These are phyloP conservation scores for Diplolepis rosae DNA, from an alignment of 2,888 invertebrate species.

Conservation along the genomic window DNA sequence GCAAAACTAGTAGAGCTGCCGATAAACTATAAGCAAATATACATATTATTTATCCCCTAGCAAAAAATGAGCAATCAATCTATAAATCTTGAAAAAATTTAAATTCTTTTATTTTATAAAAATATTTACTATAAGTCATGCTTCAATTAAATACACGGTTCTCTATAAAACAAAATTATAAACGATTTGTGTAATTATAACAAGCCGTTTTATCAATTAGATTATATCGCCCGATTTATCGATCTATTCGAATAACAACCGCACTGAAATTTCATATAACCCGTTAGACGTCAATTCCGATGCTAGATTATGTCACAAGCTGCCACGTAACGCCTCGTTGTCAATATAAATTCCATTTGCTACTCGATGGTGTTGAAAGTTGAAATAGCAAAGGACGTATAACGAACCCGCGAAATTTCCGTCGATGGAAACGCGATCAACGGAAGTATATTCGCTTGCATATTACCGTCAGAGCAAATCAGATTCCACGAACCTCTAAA, in stretches of 20 bases:
- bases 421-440: background rate
- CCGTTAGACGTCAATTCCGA: constrained; percentile 39
- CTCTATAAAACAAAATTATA: background rate
- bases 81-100: too few species aligned
- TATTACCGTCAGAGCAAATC: background rate
- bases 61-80: too few species aligned
- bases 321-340: constrained; percentile 13
- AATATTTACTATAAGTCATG: too few species aligned
- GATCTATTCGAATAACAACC: background rate
- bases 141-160: too few species aligned
- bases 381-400: background rate
- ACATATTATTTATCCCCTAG: too few species aligned
- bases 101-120: too few species aligned
- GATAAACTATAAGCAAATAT: too few species aligned
- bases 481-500: constrained; percentile 26
- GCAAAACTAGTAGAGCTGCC: constrained; percentile 12
- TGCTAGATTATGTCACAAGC: constrained; percentile 44
- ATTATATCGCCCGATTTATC: background rate
- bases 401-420: constrained; percentile 1
- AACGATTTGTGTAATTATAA: background rate
- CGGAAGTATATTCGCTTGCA: background rate
- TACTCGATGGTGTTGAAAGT: too few species aligned
- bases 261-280: background rate
- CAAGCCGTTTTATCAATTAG: background rate
- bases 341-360: constrained; percentile 45